Percentiles rank a stretch among this genome's conserved stretches.
Conservation (phyloP, 2,888 invertebrate species). For the Lycocerus yunnanus region DNA sequence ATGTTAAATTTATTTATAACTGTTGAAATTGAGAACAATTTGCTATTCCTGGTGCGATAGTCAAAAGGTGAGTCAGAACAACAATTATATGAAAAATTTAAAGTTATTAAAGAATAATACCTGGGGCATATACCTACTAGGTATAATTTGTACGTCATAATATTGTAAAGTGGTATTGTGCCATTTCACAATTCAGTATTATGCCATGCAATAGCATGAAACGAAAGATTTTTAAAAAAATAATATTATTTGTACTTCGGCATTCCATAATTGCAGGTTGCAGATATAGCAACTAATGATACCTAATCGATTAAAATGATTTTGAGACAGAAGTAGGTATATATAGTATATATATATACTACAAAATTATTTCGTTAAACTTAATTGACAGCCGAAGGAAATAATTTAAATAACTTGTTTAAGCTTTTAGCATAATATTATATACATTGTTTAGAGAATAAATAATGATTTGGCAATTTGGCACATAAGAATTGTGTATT, state of each 20-base stretch:
- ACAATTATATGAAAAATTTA: not conserved
- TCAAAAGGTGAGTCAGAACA: conserved; percentile 35
- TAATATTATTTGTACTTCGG: too few species aligned
- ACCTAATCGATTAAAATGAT: not conserved
- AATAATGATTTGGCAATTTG: not conserved
- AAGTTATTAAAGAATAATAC: not conserved
- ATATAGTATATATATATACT: too few species aligned
- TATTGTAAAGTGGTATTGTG: not conserved
- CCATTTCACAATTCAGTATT: too few species aligned
- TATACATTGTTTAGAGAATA: not conserved
- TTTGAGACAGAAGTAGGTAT: not conserved
- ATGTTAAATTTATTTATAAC: conserved; percentile 19
- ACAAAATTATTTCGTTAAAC: not conserved
- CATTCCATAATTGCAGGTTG: not conserved
- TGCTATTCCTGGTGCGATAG: conserved; percentile 33
- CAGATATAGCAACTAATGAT: not conserved
- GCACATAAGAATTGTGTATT: not conserved
- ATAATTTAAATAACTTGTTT: not conserved
- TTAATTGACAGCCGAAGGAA: not conserved
- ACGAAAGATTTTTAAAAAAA: too few species aligned
- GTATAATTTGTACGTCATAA: not conserved
- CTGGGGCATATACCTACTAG: not conserved
- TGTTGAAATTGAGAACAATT: conserved; percentile 27
- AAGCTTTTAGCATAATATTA: not conserved
- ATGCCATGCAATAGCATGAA: too few species aligned